These are phyloP conservation scores for Erethizon dorsatum DNA, from an alignment of 2,797 vertebrate genomes.

Conservation along the genomic window DNA sequence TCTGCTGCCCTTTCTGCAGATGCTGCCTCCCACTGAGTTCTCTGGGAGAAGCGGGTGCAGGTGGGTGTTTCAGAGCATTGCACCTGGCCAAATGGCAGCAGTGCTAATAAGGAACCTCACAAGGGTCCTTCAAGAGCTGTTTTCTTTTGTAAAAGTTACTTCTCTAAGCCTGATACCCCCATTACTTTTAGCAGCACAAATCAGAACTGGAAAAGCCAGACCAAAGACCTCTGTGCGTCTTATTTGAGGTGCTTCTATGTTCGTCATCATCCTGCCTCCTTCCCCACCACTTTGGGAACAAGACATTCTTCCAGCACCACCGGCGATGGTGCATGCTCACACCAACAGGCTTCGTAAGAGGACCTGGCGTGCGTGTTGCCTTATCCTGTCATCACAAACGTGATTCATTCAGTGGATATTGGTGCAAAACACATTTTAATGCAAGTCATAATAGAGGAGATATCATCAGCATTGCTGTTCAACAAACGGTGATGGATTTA, in stretches of 20 bases:
- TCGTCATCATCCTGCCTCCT: rapidly evolving
- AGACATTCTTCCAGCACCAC: not conserved
- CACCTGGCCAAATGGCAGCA: not conserved
- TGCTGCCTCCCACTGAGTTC: rapidly evolving
- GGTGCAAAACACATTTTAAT: not conserved
- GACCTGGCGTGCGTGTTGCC: not conserved
- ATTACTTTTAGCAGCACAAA: not conserved
- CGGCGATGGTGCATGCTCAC: not conserved
- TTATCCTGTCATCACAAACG: not conserved
- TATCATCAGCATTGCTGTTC: not conserved
- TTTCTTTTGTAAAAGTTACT: too few species aligned
- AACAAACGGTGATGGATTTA: slow-evolving; percentile 14
- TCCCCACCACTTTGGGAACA: not conserved
- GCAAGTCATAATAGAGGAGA: not conserved
- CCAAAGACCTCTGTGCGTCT: not conserved
- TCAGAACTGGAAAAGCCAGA: not conserved
- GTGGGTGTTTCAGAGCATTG: not conserved
- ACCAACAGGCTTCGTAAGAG: not conserved
- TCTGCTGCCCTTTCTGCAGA: rapidly evolving
- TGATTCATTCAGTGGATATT: not conserved
- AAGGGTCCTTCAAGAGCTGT: not conserved
- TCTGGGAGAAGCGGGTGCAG: rapidly evolving
- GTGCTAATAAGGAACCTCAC: not conserved
- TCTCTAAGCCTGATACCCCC: not conserved
- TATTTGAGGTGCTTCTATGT: rapidly evolving